A percentile compares a stretch with the other conserved stretches of the same genome.
Conservation (phyloP, 2,797 vertebrate species). For the Megaceryle alcyon region DNA sequence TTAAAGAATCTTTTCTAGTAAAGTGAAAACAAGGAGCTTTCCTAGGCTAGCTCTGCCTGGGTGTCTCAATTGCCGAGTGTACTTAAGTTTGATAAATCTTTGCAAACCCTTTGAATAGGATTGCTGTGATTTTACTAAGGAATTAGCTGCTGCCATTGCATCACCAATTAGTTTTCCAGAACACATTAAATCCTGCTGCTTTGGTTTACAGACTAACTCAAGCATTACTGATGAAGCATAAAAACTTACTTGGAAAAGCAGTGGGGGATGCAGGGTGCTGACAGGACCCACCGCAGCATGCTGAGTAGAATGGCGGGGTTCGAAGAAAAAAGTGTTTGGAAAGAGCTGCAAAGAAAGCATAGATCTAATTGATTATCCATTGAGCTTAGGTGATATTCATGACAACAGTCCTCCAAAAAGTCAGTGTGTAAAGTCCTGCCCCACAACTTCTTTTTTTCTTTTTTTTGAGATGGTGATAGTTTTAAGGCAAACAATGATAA, state of each 20-base stretch:
- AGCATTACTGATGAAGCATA: conserved; percentile 94
- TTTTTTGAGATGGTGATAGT: conserved; percentile 43
- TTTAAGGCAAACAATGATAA: conserved; percentile 40
- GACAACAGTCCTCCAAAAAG: conserved; percentile 42
- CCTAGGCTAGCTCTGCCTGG: conserved; percentile 52
- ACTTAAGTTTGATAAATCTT: conserved; percentile 86
- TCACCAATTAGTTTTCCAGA: conserved; percentile 92
- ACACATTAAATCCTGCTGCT: conserved; percentile 90
- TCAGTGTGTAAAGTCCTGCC: conserved; percentile 35
- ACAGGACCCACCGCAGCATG: conserved; percentile 92
- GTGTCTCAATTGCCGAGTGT: conserved; percentile 78
- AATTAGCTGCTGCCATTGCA: conserved; percentile 93
- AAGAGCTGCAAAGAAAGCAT: conserved; percentile 83
- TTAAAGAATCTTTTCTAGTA: conserved; percentile 65
- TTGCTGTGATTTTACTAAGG: conserved; percentile 88
- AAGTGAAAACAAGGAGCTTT: conserved; percentile 70
- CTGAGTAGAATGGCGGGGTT: conserved; percentile 83
- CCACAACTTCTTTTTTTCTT: not conserved
- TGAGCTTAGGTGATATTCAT: conserved; percentile 60
- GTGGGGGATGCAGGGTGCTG: conserved; percentile 84
- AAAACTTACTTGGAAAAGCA: conserved; percentile 97
- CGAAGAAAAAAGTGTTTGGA: conserved; percentile 86
- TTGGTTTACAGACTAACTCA: conserved; percentile 89
- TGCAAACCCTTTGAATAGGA: conserved; percentile 90
- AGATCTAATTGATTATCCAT: conserved; percentile 72